phyloP scores from a whole-genome alignment of 2,113 vertebrate species.

The Centropus unirufus region DNA sequence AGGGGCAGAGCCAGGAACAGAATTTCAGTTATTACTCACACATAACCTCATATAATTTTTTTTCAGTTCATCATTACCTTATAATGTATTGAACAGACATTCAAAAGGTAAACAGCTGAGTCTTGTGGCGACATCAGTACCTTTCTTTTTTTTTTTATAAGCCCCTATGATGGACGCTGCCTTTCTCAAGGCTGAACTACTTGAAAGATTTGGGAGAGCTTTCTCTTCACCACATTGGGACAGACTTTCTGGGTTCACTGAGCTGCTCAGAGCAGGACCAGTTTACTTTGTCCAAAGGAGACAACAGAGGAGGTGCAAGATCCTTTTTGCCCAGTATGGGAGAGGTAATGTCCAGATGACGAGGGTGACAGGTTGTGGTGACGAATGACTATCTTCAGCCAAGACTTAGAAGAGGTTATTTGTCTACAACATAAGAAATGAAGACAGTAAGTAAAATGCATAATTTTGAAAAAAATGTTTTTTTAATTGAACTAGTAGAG shows the following conservation, averaged over 20 bases:
- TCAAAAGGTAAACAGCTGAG: neutral
- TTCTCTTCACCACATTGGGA: neutral
- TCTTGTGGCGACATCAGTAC: neutral
- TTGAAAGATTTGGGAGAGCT: neutral
- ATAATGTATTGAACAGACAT: neutral
- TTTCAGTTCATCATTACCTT: neutral
- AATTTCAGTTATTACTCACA: neutral
- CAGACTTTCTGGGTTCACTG: neutral
- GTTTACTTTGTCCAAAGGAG: neutral
- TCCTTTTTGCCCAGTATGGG: neutral
- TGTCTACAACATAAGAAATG: neutral
- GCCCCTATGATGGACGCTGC: rapidly evolving
- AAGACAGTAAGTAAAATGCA: neutral
- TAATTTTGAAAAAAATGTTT: neutral
- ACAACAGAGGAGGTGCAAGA: neutral
- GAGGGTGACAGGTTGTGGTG: neutral
- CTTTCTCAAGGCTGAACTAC: neutral
- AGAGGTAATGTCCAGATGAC: neutral
- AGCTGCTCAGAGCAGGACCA: neutral
- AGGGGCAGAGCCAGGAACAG: neutral
- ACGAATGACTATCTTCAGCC: neutral
- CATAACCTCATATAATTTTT: neutral
- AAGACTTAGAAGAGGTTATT: neutral
- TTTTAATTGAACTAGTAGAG: neutral
- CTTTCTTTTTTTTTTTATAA: neutral